Conservation (phyloP, 2,113 vertebrate genomes). For the Regulus satrapa region DNA sequence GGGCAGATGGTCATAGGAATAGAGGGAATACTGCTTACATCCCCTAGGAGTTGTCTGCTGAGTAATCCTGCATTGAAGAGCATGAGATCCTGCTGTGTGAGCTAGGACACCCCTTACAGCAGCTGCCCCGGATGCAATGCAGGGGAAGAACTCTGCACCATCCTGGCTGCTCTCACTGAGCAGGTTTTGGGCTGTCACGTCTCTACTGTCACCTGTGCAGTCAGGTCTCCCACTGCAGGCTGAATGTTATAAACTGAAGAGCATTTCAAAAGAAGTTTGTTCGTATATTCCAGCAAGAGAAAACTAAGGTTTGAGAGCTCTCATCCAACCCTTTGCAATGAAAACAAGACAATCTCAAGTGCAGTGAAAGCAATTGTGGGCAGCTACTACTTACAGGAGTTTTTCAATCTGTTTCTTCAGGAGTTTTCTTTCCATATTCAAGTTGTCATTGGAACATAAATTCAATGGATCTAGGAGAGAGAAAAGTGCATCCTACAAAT, state of each 20-base stretch:
- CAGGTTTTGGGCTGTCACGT: not conserved
- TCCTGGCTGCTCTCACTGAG: not conserved
- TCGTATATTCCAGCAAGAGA: not conserved
- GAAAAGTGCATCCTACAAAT: not conserved
- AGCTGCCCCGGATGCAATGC: not conserved
- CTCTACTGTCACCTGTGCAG: not conserved
- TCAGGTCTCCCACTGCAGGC: not conserved
- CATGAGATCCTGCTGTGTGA: not conserved
- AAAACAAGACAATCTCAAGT: not conserved
- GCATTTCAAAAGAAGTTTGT: not conserved
- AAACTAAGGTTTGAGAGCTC: not conserved
- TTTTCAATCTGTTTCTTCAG: conserved; percentile 79
- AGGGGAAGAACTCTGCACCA: not conserved
- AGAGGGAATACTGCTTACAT: not conserved
- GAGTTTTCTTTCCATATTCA: conserved; percentile 74
- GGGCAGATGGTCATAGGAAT: not conserved
- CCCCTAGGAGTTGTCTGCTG: not conserved
- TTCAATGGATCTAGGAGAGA: not conserved
- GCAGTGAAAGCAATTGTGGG: not conserved
- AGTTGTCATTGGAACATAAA: not conserved
- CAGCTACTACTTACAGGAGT: conserved; percentile 79
- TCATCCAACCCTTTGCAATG: not conserved
- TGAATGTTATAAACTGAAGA: not conserved
- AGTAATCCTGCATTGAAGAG: not conserved
- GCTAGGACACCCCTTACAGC: not conserved